Evolutionary conservation across 2,113 vertebrate genomes (phyloP), one percentile per base, ranked within the genome.

Genomic region (Elephantulus edwardii): DNA sequence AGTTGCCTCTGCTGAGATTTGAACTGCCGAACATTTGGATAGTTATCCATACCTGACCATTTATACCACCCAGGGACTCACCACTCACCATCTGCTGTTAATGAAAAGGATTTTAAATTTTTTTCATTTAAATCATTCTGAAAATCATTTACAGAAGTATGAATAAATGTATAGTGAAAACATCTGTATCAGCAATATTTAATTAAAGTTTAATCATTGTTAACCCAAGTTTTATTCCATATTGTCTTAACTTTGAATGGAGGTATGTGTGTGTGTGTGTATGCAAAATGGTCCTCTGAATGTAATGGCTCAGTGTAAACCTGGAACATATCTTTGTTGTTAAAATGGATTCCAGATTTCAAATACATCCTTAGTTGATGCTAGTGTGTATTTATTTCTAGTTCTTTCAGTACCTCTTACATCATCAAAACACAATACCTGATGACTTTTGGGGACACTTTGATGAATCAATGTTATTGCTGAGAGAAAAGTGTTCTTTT

Each of bases 231-330:
- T 78, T 75, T 82, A 56, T 60, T 78, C 3, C 8, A 1, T 6
- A 54, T 84, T 91, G 87, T 83, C 42, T 81, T 50, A 35, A 13
- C 64, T 70, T 87, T 74, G 24, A 68, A 76, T n/a, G n/a, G n/a
- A n/a, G n/a, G n/a, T n/a, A n/a, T n/a, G n/a, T n/a, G n/a, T n/a
- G n/a, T n/a, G 70, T 62, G 71, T 1, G 17, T 26, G 11, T 13
- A 50, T 44, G n/a, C 42, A 22, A 48, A 83, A 50, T 2, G 20
- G 48, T 75, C 54, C 8, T 82, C 75, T 62, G 38, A 83, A 54
- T 30, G 26, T 22, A 58, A 42, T 68, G 12, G 40, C 58, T 50
- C 52, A 33, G n/a, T 11, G 40, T 30, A 33, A 85, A 87, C 19
- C 4, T 60, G 20, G 54, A 92, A 86, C 33, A 46, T 6, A 38